Base-by-base conservation (phyloP, 1,140 invertebrate species). In the Zophobas morio region DNA sequence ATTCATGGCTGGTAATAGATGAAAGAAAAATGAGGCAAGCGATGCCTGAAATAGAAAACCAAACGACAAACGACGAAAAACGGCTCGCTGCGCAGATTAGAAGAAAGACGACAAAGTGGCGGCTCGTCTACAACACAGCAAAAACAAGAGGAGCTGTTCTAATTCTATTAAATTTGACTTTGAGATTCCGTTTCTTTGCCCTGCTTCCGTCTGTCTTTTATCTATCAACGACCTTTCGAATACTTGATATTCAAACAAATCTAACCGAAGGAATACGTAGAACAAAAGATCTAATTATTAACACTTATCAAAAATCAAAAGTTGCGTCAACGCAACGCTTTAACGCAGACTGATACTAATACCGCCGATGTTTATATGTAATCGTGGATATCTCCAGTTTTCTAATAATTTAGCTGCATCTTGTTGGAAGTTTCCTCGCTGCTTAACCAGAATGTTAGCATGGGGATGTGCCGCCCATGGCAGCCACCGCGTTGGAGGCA, bases 41-140 rank as follows among this genome's bases (percentile, higher is more conserved):
- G 75, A 49, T 46, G 42, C 63, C 33, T 76, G 60, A 76, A 76
- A 76, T 76, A 76, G 75, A 76, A 76, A 76, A 76, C 75, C 75
- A 70, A 76, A 66, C 60, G 47, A 76, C 75, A 66, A 76, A 70
- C 73, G 73, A 75, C 73, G 53, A 57, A 75, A 60, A 75, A 6
- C 42, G 73, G 73, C 53, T 56, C 60, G 42, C n/a, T 76, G 75
- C 60, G 66, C 53, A 70, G 53, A 70, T 70, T 76, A 70, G 47
- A 47, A 20, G 33, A 32, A 60, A 42, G 56, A 47, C 42, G 49
- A 54, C 20, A 54, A 54, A 54, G 53, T 54, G 53, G 53, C 53
- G 53, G 53, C 53, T 54, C 53, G 53, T 54, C 20, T 6, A 54
- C 40, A 8, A 39, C 20, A 49, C 63, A 6, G 60, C 34, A 70